Base-by-base conservation (phyloP, 2,888 invertebrate species). In the Noctua janthina region DNA sequence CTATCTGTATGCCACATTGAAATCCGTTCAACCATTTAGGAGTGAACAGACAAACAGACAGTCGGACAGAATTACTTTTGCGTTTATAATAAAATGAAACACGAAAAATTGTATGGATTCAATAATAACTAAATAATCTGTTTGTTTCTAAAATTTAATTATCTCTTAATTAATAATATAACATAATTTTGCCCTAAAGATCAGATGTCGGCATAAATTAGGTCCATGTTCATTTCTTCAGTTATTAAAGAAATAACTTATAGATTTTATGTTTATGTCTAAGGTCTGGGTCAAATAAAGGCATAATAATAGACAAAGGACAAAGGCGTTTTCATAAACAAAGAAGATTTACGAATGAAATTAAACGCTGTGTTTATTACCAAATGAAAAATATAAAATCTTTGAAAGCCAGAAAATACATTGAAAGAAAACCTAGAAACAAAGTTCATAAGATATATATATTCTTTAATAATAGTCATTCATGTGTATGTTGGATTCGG, bases 221-320 rank as follows among this genome's bases (percentile, higher is more conserved):
- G 20, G 49, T 35, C 6, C 23, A n/a, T 70, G 43, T 78, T 70
- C 11, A 69, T 46, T 49, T 78, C 62, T 64, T 78, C 15, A 64
- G 49, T 39, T 78, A 70, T 56, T 84, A 76, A 35, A 23, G 20
- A 59, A 71, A 29, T 84, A 67, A 23, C n/a, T 70, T 66, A 56
- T 15, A 70, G 39, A 70, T 69, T 78, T 78, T 64, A 64, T 69
- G 39, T 54, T 78, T 39, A 29, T 29, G 2, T 5, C 17, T 62
- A 7, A 64, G 23, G 62, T 46, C 68, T 83, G 35, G 35, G n/a
- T 62, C n/a, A 68, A 20, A 13, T 17, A 17, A 49, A 66, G 54
- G 23, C 62, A 79, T 51, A 67, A 49, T 20, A 59, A 59, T 23
- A 72, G n/a, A 81, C 70, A 59, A 35, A 76, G 2, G 20, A 54